These are phyloP conservation scores for Linepithema humile DNA, from an alignment of 1,140 invertebrate genomes.

Conservation along the genomic window DNA sequence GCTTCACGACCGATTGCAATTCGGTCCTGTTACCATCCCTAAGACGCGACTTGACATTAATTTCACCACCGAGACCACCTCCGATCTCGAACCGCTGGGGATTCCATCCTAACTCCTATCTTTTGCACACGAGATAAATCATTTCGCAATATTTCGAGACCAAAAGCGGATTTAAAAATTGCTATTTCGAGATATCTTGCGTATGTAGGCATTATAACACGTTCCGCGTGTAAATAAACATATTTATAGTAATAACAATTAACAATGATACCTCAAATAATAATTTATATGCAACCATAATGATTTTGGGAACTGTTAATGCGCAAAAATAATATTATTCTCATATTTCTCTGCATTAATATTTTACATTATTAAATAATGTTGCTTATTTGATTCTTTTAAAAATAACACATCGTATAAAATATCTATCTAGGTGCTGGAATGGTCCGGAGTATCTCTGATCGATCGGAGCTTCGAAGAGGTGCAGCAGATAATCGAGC, in stretches of 20 bases:
- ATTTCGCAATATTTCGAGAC: background rate
- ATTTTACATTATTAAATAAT: constrained; percentile 5
- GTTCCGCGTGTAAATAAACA: background rate
- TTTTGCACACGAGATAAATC: background rate
- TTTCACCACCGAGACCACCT: background rate
- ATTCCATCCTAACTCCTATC: background rate
- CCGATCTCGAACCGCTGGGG: background rate
- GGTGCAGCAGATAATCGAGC: constrained; percentile 91
- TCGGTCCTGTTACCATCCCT: background rate
- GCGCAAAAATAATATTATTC: background rate
- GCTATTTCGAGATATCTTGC: background rate
- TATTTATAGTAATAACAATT: background rate
- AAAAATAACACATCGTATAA: background rate
- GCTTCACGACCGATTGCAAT: constrained; percentile 15
- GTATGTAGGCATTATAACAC: background rate
- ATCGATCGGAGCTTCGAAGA: constrained; percentile 96
- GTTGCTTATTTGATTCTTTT: too few relatives aligned
- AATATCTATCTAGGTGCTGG: constrained; percentile 86
- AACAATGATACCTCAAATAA: background rate
- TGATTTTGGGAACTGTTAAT: background rate
- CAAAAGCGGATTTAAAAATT: background rate
- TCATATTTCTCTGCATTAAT: background rate
- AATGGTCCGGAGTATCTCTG: constrained; percentile 93
- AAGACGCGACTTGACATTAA: constrained; percentile 21
- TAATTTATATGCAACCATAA: background rate